Percentiles rank a stretch among this genome's conserved stretches.
phyloP scores from a whole-genome alignment of 2,113 vertebrate species.

The Fulmarus glacialis region DNA sequence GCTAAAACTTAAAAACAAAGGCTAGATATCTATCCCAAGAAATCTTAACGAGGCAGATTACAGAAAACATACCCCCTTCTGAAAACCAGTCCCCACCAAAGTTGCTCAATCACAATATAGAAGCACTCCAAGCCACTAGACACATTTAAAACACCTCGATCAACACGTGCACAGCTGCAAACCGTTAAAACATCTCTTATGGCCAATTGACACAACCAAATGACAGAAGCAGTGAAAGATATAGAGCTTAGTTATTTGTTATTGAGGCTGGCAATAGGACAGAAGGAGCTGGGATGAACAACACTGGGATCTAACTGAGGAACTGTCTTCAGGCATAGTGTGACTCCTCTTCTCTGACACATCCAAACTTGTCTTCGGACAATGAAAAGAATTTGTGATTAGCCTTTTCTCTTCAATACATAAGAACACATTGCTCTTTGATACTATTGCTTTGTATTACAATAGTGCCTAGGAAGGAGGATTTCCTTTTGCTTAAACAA shows the following conservation, averaged over 20 bases:
- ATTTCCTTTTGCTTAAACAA: not conserved
- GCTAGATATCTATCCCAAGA: not conserved
- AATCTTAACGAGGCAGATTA: not conserved
- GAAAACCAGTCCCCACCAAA: not conserved
- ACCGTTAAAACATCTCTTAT: not conserved
- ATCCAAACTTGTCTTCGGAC: not conserved
- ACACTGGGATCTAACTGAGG: not conserved
- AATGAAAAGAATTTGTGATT: not conserved
- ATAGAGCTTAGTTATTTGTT: not conserved
- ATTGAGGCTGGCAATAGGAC: rapidly evolving
- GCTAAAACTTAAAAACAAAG: not conserved
- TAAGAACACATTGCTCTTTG: not conserved
- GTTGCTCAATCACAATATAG: not conserved
- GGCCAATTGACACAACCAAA: not conserved
- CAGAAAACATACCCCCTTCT: not conserved
- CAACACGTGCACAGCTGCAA: not conserved
- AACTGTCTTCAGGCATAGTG: not conserved
- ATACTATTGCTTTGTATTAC: not conserved
- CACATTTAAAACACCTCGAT: not conserved
- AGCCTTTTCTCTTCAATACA: not conserved
- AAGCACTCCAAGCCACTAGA: not conserved
- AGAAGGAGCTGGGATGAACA: not conserved
- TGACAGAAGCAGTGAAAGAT: not conserved
- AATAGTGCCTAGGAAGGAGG: not conserved
- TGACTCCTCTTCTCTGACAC: not conserved